These are phyloP conservation scores for Crocallis elinguaria DNA, from an alignment of 2,888 invertebrate genomes.

Conservation along the genomic window DNA sequence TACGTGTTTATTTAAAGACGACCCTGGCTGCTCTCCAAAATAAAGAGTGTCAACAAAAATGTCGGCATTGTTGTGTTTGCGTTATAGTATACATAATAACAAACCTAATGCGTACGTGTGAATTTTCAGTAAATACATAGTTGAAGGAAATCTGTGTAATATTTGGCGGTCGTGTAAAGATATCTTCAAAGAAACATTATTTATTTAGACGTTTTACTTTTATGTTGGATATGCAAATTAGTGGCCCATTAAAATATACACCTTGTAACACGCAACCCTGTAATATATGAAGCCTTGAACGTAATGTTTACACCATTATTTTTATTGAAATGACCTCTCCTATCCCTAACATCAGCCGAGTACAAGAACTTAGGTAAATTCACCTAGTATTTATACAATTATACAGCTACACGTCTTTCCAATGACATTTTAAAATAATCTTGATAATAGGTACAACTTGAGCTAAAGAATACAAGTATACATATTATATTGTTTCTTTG, in stretches of 20 bases:
- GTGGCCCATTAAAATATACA: conserved; percentile 18
- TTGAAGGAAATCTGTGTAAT: conserved; percentile 2
- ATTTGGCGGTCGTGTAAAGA: conserved; percentile 3
- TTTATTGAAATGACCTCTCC: conserved; percentile 71
- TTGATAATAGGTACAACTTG: conserved; percentile 29
- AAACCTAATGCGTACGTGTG: not conserved
- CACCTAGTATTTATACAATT: conserved; percentile 35
- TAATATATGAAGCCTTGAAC: conserved; percentile 49
- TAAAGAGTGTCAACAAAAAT: conserved; percentile 31
- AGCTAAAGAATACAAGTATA: too few species aligned
- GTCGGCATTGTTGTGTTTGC: conserved; percentile 22
- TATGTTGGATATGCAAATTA: not conserved
- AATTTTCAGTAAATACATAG: not conserved
- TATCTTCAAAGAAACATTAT: conserved; percentile 1
- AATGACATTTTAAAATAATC: conserved; percentile 42
- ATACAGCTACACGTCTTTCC: conserved; percentile 22
- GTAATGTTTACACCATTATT: conserved; percentile 61
- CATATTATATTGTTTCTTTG: too few species aligned
- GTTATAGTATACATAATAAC: not conserved
- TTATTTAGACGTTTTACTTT: not conserved
- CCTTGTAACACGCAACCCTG: conserved; percentile 25
- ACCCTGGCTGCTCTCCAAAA: conserved; percentile 31
- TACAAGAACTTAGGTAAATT: conserved; percentile 51
- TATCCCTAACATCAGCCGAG: conserved; percentile 52
- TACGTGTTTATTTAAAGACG: conserved; percentile 17